Percentiles rank a stretch among this genome's conserved stretches.
Evolutionary conservation across 2,797 vertebrate genomes (phyloP).

Genomic region (Chaetodon trifasciatus): DNA sequence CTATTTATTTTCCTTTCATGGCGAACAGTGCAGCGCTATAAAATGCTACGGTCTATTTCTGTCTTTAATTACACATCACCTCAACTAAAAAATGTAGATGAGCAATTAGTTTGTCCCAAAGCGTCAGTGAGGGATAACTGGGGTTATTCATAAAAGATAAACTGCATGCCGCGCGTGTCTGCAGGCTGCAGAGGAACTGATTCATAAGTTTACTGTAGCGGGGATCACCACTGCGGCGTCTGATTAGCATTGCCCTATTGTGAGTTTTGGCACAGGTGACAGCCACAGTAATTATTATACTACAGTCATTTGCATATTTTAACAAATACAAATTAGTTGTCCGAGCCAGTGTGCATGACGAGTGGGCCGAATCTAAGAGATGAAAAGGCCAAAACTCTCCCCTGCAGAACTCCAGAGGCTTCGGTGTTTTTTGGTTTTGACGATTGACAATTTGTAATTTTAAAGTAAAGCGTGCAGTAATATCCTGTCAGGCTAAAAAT

Average conservation of each 20-base stretch:
- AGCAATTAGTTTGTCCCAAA: slow-evolving; percentile 58
- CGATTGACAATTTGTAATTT: slow-evolving; percentile 8
- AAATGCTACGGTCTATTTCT: slow-evolving; percentile 45
- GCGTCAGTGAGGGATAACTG: slow-evolving; percentile 52
- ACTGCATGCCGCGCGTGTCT: slow-evolving; percentile 28
- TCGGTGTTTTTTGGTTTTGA: background rate
- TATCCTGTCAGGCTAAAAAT: slow-evolving; percentile 38
- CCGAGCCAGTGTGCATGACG: slow-evolving; percentile 41
- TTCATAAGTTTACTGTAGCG: slow-evolving; percentile 68
- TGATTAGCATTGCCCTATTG: slow-evolving; percentile 74
- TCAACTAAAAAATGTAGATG: slow-evolving; percentile 61
- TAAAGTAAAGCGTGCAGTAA: slow-evolving; percentile 19
- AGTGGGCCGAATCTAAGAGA: slow-evolving; percentile 40
- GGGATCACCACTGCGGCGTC: slow-evolving; percentile 62
- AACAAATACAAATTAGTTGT: slow-evolving; percentile 70
- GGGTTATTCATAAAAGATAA: slow-evolving; percentile 59
- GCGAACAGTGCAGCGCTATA: slow-evolving; percentile 15
- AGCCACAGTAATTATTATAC: slow-evolving; percentile 77
- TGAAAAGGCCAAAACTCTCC: slow-evolving; percentile 50
- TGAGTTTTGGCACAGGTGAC: slow-evolving; percentile 75
- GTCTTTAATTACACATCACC: slow-evolving; percentile 60
- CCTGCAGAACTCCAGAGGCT: slow-evolving; percentile 21
- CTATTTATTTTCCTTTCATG: slow-evolving; percentile 43
- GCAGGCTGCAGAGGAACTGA: slow-evolving; percentile 56
- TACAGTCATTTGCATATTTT: slow-evolving; percentile 80